Percentiles rank a stretch among this genome's conserved stretches.
Conservation (phyloP, 2,888 invertebrate genomes). For the Philaethria dido region DNA sequence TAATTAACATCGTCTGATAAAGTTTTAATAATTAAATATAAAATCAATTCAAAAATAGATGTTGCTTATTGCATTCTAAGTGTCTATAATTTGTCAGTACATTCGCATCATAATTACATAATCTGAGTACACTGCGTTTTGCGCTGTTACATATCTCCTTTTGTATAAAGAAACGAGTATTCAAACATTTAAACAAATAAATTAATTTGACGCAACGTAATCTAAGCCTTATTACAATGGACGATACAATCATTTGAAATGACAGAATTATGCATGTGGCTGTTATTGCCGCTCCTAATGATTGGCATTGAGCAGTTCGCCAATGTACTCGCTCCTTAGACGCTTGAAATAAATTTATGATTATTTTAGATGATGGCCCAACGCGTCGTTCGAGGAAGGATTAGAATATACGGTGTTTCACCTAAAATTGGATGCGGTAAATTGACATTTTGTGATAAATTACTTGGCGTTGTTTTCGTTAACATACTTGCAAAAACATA, state of each 20-base stretch:
- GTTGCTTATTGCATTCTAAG: not conserved
- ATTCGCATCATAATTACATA: conserved; percentile 24
- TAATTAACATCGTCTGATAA: not conserved
- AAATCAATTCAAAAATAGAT: not conserved
- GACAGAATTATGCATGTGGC: conserved; percentile 39
- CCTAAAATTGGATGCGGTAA: conserved; percentile 27
- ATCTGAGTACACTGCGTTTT: conserved; percentile 20
- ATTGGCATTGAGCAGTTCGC: conserved; percentile 54
- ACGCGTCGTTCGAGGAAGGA: conserved; percentile 63
- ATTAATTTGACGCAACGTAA: conserved; percentile 3
- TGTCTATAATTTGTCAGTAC: not conserved
- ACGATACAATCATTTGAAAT: conserved; percentile 21
- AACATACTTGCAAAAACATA: not conserved
- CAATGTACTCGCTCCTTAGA: conserved; percentile 50
- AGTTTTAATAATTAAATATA: not conserved
- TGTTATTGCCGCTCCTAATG: conserved; percentile 45
- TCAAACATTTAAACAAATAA: conserved; percentile 36
- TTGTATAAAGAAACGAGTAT: conserved; percentile 31
- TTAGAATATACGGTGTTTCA: conserved; percentile 24
- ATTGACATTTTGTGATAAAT: not conserved
- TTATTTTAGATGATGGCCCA: conserved; percentile 70
- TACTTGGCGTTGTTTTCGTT: not conserved
- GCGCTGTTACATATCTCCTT: conserved; percentile 34
- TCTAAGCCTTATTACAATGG: conserved; percentile 25
- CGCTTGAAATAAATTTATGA: conserved; percentile 73